Conservation (phyloP, 2,888 invertebrate genomes). For the Magallana nippona region DNA sequence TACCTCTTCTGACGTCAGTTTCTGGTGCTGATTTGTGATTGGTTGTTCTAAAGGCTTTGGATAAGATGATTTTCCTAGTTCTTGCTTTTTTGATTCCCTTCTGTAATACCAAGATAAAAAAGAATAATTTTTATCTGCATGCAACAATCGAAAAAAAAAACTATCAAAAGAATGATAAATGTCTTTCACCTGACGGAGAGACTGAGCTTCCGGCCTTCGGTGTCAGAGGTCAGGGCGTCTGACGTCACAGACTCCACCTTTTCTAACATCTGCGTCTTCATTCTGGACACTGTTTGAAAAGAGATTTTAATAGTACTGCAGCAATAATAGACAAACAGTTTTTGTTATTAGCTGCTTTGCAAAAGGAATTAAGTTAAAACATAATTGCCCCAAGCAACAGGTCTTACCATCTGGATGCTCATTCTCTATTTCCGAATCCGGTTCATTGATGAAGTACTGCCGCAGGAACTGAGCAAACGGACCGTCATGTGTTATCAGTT, state of each 20-base stretch:
- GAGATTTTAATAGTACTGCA: too few relatives aligned
- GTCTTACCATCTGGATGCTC: slow-evolving; percentile 76
- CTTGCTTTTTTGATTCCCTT: slow-evolving; percentile 1
- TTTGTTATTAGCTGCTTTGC: neutral
- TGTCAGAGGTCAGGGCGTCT: slow-evolving; percentile 58
- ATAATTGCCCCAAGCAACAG: too few relatives aligned
- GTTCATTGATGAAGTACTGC: slow-evolving; percentile 80
- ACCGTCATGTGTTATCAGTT: slow-evolving; percentile 89
- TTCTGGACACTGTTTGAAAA: slow-evolving; percentile 50
- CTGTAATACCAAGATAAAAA: neutral
- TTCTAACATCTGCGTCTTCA: slow-evolving; percentile 56
- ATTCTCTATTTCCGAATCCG: slow-evolving; percentile 76
- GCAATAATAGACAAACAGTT: neutral
- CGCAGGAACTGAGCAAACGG: slow-evolving; percentile 83
- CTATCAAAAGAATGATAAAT: neutral
- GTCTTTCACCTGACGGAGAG: neutral
- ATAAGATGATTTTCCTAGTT: neutral
- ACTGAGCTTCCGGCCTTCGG: slow-evolving; percentile 8
- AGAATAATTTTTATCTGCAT: neutral
- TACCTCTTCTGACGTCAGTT: slow-evolving; percentile 34
- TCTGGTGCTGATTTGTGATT: neutral
- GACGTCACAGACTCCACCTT: slow-evolving; percentile 61
- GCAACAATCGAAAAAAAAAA: neutral
- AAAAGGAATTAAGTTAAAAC: neutral
- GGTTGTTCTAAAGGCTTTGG: neutral